Conservation (phyloP, 2,113 vertebrate genomes). For the Columba livia region DNA sequence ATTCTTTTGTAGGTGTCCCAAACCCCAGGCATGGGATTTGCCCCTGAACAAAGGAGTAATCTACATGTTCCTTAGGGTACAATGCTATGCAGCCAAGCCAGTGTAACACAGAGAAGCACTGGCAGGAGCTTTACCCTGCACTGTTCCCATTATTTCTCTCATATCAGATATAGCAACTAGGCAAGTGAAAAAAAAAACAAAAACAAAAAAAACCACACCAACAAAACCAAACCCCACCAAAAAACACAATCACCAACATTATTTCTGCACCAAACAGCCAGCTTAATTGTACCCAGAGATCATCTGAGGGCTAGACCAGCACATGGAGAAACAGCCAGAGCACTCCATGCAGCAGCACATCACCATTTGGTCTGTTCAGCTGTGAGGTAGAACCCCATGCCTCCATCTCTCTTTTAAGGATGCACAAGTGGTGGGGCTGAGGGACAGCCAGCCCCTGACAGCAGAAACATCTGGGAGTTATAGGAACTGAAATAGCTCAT, state of each 20-base stretch:
- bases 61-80: background rate
- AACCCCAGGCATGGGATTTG: background rate
- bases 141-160: background rate
- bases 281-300: background rate
- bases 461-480: constrained; percentile 14
- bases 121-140: background rate
- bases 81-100: background rate
- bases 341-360: background rate
- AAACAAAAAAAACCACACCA: too few relatives aligned
- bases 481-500: background rate
- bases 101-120: background rate
- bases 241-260: too few relatives aligned
- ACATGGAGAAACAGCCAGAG: background rate
- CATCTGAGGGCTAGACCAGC: background rate
- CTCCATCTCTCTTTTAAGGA: background rate
- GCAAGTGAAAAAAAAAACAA: background rate
- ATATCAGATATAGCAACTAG: background rate
- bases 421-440: background rate
- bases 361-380: background rate
- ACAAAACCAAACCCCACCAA: too few relatives aligned
- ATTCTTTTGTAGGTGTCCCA: background rate
- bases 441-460: background rate
- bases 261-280: background rate
- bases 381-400: background rate
- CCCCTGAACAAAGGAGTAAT: background rate